Percentiles rank a stretch among this genome's conserved stretches.
Evolutionary conservation across 1,140 invertebrate genomes (phyloP).

Genomic region (Drosophila carrolli): DNA sequence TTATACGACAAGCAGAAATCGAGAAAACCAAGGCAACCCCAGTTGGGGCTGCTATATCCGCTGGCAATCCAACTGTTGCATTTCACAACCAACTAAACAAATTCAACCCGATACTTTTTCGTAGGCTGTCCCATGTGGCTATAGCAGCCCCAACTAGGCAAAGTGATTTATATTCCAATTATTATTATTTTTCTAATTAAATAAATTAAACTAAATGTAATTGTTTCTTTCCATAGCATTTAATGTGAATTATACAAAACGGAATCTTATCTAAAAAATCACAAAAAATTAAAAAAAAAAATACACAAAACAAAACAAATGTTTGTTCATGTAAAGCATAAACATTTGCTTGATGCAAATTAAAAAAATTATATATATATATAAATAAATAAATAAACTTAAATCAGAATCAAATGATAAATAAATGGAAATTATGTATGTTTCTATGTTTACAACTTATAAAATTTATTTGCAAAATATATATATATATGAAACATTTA

Average conservation of each 20-base stretch:
- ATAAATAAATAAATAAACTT: constrained; percentile 47
- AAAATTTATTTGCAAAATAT: constrained; percentile 69
- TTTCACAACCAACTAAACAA: constrained; percentile 46
- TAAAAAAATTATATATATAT: constrained; percentile 42
- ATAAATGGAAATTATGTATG: constrained; percentile 61
- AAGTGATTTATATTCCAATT: constrained; percentile 83
- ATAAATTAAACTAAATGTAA: constrained; percentile 72
- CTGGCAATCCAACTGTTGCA: constrained; percentile 48
- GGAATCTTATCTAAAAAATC: constrained; percentile 57
- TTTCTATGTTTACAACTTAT: constrained; percentile 72
- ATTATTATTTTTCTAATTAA: constrained; percentile 82
- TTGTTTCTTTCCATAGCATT: constrained; percentile 66
- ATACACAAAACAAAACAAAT: constrained; percentile 51
- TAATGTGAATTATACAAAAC: constrained; percentile 61
- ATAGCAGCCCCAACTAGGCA: constrained; percentile 60
- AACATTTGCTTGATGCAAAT: constrained; percentile 57
- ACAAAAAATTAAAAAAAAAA: constrained; percentile 28
- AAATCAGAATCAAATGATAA: constrained; percentile 51
- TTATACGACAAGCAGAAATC: constrained; percentile 35
- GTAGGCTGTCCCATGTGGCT: constrained; percentile 31
- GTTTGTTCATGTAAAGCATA: constrained; percentile 60
- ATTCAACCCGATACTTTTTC: constrained; percentile 23
- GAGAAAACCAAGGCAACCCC: constrained; percentile 49
- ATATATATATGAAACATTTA: constrained; percentile 75
- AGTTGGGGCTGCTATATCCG: constrained; percentile 57